Percentiles rank a stretch among this genome's conserved stretches.
Evolutionary conservation across 2,888 invertebrate species (phyloP).

Genomic region (Drosophila testacea): DNA sequence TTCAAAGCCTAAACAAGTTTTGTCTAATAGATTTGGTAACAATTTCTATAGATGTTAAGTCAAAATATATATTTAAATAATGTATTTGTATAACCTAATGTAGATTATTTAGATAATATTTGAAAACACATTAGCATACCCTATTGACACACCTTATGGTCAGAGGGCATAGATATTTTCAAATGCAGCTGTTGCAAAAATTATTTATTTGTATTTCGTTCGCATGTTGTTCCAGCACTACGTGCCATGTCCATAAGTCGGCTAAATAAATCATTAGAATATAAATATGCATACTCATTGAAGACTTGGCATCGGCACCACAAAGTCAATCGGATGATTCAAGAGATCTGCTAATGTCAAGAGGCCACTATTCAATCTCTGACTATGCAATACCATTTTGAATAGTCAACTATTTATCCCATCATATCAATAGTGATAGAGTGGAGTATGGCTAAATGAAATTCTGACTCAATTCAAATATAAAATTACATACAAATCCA

Average conservation of each 20-base stretch:
- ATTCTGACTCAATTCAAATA: too few relatives aligned
- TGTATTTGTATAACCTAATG: too few relatives aligned
- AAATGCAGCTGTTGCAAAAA: constrained; percentile 78
- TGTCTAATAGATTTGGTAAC: too few relatives aligned
- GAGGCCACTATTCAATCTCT: constrained; percentile 3
- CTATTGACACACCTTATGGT: not conserved
- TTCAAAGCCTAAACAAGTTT: too few relatives aligned
- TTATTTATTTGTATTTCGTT: constrained; percentile 74
- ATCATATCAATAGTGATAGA: too few relatives aligned
- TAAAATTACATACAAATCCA: too few relatives aligned
- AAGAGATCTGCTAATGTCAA: constrained; percentile 12
- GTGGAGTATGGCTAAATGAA: too few relatives aligned
- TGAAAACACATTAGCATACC: not conserved
- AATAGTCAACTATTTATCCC: not conserved
- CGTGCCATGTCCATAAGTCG: constrained; percentile 66
- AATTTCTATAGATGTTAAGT: not conserved
- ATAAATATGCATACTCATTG: constrained; percentile 40
- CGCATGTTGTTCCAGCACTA: constrained; percentile 55
- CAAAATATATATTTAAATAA: not conserved
- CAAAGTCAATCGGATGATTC: constrained; percentile 19
- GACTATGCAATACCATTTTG: not conserved
- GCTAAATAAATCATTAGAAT: constrained; percentile 71
- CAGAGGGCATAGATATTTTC: constrained; percentile 57
- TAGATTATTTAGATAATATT: too few relatives aligned
- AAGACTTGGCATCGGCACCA: constrained; percentile 6